Base-by-base conservation (phyloP, 2,888 invertebrate genomes). In the Orchesellides sinensis region DNA sequence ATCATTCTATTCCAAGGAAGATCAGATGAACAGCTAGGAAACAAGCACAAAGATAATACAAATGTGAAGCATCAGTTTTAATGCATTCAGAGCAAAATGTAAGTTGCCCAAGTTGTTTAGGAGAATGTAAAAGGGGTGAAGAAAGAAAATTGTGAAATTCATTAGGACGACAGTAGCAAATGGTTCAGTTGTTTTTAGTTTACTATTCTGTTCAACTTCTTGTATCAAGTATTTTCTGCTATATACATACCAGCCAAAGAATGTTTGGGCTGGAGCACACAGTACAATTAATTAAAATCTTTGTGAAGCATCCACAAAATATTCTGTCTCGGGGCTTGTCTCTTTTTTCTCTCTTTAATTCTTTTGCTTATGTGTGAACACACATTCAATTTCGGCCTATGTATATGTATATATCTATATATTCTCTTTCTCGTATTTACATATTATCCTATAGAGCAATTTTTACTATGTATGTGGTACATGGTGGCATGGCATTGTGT, bases 111-210 rank as follows among this genome's bases (percentile, higher is more conserved):
- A n/a, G n/a, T n/a, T n/a, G n/a, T n/a, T n/a, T n/a, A n/a, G n/a
- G n/a, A n/a, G n/a, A n/a, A n/a, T n/a, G n/a, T n/a, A 54, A 45
- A 35, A 74, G 65, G 63, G 74, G 65, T 74, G 59, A 77, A 68
- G 27, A 68, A 77, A 77, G 77, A 77, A 77, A 77, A 68, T 77
- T 77, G 77, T 77, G 59, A 68, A 77, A 68, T 77, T 77, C 77
- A 77, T 77, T 75, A 65, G 63, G 40, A 56, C 56, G 77, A 77
- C 77, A 77, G 77, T 77, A 77, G 77, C 77, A 77, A 77, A 77
- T 77, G 77, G 77, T 29, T 77, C 29, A 29, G 19, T 77, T 77
- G 77, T 75, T 63, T 65, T 2, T 8, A 45, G 19, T 52, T 68
- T 32, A 49, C 68, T 68, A 49, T 59, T 27, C n/a, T n/a, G 23